phyloP scores from a whole-genome alignment of 1,140 invertebrate species.

The Drosophila tropicalis region DNA sequence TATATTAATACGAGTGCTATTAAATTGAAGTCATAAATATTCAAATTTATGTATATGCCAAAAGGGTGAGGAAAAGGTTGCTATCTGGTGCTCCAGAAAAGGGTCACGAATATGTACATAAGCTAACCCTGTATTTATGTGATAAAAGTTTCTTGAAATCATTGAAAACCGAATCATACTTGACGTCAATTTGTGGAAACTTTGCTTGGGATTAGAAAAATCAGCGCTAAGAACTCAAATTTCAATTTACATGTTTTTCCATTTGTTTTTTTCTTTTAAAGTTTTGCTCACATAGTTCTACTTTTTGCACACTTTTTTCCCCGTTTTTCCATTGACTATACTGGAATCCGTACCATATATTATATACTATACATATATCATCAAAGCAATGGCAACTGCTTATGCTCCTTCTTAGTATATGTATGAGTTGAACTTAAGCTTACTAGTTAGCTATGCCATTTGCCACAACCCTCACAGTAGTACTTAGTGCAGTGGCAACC shows the following conservation, averaged over 20 bases:
- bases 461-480: conserved; percentile 64
- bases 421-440: conserved; percentile 32
- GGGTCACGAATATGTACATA: too few species aligned
- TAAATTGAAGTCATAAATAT: too few species aligned
- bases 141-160: too few species aligned
- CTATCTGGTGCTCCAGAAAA: too few species aligned
- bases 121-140: too few species aligned
- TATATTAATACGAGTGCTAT: too few species aligned
- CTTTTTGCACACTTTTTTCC: neutral
- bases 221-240: neutral
- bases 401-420: conserved; percentile 7
- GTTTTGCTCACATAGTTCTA: neutral
- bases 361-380: neutral
- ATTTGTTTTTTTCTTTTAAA: neutral
- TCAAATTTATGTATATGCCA: too few species aligned
- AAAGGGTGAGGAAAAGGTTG: too few species aligned
- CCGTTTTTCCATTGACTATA: neutral
- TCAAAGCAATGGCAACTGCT: conserved; percentile 4
- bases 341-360: neutral
- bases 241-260: neutral
- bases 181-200: neutral
- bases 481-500: conserved; percentile 22
- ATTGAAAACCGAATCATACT: too few species aligned
- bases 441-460: conserved; percentile 70
- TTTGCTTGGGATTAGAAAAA: neutral